A percentile compares a stretch with the other conserved stretches of the same genome.
Conservation (phyloP, 2,797 vertebrate genomes). For the Gallinago stenura region DNA sequence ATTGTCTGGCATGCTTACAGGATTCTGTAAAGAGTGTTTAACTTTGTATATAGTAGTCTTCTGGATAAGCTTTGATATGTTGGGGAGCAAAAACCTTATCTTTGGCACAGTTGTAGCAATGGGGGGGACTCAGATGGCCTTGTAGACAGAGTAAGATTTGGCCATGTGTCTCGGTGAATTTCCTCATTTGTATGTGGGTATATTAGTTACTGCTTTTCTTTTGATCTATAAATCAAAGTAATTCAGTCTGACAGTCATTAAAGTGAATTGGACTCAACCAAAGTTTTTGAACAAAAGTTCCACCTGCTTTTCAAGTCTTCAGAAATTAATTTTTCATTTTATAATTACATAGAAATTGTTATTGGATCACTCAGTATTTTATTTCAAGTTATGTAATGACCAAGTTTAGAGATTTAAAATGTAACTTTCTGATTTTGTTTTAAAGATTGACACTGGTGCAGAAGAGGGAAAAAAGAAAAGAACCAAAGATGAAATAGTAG, state of each 20-base stretch:
- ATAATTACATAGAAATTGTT: not conserved
- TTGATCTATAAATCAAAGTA: slow-evolving; percentile 9
- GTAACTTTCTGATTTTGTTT: not conserved
- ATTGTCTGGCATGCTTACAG: not conserved
- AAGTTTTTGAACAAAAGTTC: not conserved
- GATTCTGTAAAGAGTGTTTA: not conserved
- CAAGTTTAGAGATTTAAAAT: not conserved
- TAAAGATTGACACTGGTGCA: slow-evolving; percentile 85
- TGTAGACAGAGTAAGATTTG: not conserved
- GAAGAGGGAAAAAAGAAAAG: slow-evolving; percentile 94
- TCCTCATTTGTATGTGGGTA: not conserved
- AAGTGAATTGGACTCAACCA: not conserved
- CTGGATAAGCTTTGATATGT: not conserved
- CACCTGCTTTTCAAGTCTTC: not conserved
- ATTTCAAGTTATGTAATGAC: not conserved
- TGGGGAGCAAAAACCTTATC: not conserved
- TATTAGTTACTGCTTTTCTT: not conserved
- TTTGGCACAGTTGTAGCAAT: not conserved
- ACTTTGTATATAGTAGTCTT: not conserved
- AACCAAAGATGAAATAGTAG: slow-evolving; percentile 96
- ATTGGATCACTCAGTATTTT: not conserved
- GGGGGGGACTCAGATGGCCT: not conserved
- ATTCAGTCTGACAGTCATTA: not conserved
- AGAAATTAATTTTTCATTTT: not conserved
- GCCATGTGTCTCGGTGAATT: not conserved